Evolutionary conservation across 2,888 invertebrate genomes (phyloP).

Genomic region (Drosophila leonis): DNA sequence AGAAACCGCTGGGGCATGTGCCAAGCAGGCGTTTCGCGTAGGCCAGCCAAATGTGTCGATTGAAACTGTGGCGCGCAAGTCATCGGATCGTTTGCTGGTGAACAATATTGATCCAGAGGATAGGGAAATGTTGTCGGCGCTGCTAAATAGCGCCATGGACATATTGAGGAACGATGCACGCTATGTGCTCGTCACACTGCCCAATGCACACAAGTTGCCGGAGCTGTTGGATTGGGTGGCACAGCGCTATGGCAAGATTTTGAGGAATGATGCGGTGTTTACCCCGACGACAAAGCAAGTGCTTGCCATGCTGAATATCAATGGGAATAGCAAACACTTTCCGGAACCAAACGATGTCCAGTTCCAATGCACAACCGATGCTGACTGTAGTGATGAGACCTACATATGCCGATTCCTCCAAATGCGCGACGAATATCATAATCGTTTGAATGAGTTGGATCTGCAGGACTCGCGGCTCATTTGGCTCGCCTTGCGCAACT

Average conservation of each 20-base stretch:
- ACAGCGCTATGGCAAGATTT: slow-evolving; percentile 65
- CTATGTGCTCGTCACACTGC: slow-evolving; percentile 74
- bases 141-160: slow-evolving; percentile 58
- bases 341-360: background rate
- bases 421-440: slow-evolving; percentile 10
- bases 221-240: slow-evolving; percentile 68
- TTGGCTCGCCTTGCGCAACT: slow-evolving; percentile 60
- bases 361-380: background rate
- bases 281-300: slow-evolving; percentile 14
- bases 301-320: slow-evolving; percentile 8
- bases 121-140: slow-evolving; percentile 29
- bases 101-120: slow-evolving; percentile 66
- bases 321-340: accelerated
- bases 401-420: background rate
- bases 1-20: slow-evolving; percentile 29
- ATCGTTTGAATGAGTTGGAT: slow-evolving; percentile 33
- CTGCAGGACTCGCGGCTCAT: slow-evolving; percentile 48
- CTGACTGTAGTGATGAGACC: background rate
- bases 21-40: slow-evolving; percentile 1
- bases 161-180: slow-evolving; percentile 59
- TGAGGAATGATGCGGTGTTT: background rate
- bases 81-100: background rate
- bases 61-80: background rate
- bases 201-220: slow-evolving; percentile 72
- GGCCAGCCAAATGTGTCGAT: too few species aligned